Percentiles rank a stretch among this genome's conserved stretches.
Evolutionary conservation across 2,888 invertebrate species (phyloP).

Genomic region (Coenonympha glycerion): DNA sequence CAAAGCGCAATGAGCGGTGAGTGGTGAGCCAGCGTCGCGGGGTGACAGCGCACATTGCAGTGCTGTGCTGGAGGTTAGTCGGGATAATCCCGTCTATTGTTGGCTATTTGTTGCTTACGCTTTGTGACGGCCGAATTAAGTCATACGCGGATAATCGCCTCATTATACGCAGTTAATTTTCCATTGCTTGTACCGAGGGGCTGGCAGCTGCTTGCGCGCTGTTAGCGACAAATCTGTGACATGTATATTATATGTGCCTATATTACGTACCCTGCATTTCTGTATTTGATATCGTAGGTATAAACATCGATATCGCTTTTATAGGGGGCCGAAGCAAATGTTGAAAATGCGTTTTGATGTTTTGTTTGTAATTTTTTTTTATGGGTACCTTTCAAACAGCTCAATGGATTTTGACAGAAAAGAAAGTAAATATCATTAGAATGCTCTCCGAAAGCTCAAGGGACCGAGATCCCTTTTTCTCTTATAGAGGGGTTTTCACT

Average conservation of each 20-base stretch:
- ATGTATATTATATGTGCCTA: conserved; percentile 18
- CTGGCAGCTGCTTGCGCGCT: conserved; percentile 62
- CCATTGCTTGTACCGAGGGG: conserved; percentile 52
- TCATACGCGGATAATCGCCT: conserved; percentile 73
- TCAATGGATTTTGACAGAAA: no score
- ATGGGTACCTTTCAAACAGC: no score
- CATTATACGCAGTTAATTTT: conserved; percentile 73
- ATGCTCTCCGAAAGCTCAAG: no score
- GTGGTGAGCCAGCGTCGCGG: conserved; percentile 45
- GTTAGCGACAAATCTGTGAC: conserved; percentile 45
- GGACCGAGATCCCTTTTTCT: no score
- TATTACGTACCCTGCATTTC: background rate
- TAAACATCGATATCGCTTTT: background rate
- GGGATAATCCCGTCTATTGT: conserved; percentile 71
- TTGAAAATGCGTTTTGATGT: no score
- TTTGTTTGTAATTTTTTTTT: no score
- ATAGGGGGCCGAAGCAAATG: no score
- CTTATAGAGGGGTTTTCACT: no score
- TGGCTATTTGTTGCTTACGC: conserved; percentile 72
- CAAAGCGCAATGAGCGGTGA: no score
- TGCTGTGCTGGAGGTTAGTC: conserved; percentile 51
- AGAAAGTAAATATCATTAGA: no score
- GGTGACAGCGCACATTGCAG: conserved; percentile 43
- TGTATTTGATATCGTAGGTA: background rate
- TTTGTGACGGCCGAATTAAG: conserved; percentile 71